Base-by-base conservation (phyloP, 2,888 invertebrate genomes). In the Xanthorhoe designata region DNA sequence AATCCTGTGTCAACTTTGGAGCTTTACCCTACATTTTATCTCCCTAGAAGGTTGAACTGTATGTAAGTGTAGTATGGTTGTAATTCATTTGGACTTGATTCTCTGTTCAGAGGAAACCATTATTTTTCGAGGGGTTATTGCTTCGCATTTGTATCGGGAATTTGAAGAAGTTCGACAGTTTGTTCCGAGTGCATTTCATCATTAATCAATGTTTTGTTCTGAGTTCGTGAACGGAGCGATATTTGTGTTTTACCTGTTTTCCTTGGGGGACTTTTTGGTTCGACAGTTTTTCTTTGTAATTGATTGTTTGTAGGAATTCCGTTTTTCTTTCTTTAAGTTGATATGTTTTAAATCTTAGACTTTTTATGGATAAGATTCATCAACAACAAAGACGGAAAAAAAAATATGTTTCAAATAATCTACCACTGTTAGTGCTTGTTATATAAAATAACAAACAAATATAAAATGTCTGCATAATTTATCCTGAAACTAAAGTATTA, bases 91-190 rank as follows among this genome's bases (percentile, higher is more conserved):
- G 6, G 32, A 17, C n/a, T n/a, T 45, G 61, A 49, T 63, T 3
- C 24, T 13, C 13, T 18, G 61, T 15, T 3, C 38, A 88, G 85
- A 91, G 92, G 93, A 92, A 93, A 90, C 92, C 91, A 93, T 93
- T 93, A 93, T 92, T 93, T 74, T 91, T 79, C 87, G 90, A 88
- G 88, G 90, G 90, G 91, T 89, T 89, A 89, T 86, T 86, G 83
- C 79, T 80, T 84, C 86, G 88, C 91, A 90, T 92, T 92, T 92
- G 92, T 93, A 92, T 91, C 81, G 90, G 80, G 91, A 86, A 91
- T 92, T 92, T 92, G 92, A 92, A 91, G 92, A 92, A 93, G 89
- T 92, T 93, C 92, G 92, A 92, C 92, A 92, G 92, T 93, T 92
- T 91, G 92, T 91, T 89, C 89, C 92, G 89, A 94, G 94, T 94